Base-by-base conservation (phyloP, 2,888 invertebrate genomes). In the Stenotaenia linearis region DNA sequence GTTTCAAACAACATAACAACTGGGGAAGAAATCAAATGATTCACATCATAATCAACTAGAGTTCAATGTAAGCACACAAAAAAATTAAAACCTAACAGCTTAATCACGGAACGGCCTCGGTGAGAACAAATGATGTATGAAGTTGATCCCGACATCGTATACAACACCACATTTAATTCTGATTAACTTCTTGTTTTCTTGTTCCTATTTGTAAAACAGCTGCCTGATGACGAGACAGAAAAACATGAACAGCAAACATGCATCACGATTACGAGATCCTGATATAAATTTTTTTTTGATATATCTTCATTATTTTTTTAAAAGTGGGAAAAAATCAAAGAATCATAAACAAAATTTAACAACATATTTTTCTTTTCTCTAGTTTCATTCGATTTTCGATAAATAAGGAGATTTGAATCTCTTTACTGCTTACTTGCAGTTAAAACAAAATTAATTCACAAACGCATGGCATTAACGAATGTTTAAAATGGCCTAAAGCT, bases 61-160 rank as follows among this genome's bases (percentile, higher is more conserved):
- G 12, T 25, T 28, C 28, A 23, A 69, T 69, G 25, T 25, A 69
- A 69, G 10, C 69, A 28, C 69, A 25, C 69, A 69, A 12, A 69
- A n/a, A n/a, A 69, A 69, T 28, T 1, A 69, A 69, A 69, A 69
- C 69, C 69, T 69, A 69, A 69, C 45, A 45, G 45, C 45, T n/a
- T 45, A 9, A 32, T 45, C 45, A 45, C 12, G 18, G 45, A 45
- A 45, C 69, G 23, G 69, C 25, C 69, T 69, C 28, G 28, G 28
- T 28, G 25, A 69, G 15, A 69, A 69, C 1, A 69, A 28, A 28
- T 69, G 23, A 28, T 28, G 28, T 69, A 69, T 69, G 69, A 69
- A 69, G 69, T 69, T 69, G 69, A 69, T 69, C 69, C 69, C 69
- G 69, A 69, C 69, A 69, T 69, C 69, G 69, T 69, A 69, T 69